phyloP scores from a whole-genome alignment of 1,140 invertebrate genomes.

The Teleogryllus occipitalis region DNA sequence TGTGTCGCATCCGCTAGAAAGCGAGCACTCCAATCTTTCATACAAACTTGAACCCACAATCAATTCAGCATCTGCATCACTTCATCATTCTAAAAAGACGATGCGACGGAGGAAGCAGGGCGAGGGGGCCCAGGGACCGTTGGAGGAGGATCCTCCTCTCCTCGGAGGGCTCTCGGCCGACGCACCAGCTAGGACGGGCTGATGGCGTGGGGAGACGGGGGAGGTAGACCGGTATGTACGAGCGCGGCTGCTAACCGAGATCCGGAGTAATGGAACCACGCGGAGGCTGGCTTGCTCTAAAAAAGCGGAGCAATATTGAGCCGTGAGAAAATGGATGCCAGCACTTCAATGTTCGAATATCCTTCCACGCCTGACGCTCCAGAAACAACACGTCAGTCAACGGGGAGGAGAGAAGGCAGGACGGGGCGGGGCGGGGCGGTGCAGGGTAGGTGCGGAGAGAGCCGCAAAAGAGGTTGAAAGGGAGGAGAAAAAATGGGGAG shows the following conservation, averaged over 20 bases:
- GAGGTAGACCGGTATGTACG: background rate
- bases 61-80: constrained; percentile 3
- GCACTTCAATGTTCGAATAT: background rate
- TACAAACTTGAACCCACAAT: constrained; percentile 4
- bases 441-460: background rate
- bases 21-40: constrained; percentile 3
- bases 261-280: background rate
- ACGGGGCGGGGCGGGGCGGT: too few species aligned
- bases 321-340: background rate
- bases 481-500: background rate
- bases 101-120: background rate
- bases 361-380: background rate
- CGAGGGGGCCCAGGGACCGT: background rate
- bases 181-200: background rate
- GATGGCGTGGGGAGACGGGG: background rate
- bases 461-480: background rate
- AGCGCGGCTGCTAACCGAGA: background rate
- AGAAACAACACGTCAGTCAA: background rate
- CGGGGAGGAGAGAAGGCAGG: background rate
- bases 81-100: constrained; percentile 5
- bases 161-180: background rate
- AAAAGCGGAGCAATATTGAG: background rate
- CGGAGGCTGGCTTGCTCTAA: background rate
- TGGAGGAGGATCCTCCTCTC: background rate
- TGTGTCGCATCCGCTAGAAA: background rate